phyloP scores from a whole-genome alignment of 35 echinoderm and acorn worm genomes.

The Strongylocentrotus purpuratus region DNA sequence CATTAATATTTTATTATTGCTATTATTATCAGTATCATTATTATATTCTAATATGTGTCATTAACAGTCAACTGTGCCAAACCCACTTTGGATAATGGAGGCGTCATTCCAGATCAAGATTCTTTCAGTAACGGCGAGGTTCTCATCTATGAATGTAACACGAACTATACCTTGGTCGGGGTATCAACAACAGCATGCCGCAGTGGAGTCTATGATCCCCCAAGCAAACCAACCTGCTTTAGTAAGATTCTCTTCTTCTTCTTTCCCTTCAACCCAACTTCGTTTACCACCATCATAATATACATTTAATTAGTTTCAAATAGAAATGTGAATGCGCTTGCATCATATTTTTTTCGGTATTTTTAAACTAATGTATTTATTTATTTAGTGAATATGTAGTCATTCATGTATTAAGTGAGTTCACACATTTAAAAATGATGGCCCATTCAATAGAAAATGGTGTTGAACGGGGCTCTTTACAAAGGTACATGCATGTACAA shows the following conservation, averaged over 20 bases:
- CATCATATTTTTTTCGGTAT: too few species aligned
- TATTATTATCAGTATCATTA: too few species aligned
- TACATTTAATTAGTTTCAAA: background rate
- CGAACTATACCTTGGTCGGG: slow-evolving; percentile 24
- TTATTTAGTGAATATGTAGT: too few species aligned
- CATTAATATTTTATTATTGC: too few species aligned
- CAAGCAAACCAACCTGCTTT: background rate
- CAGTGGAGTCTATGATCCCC: slow-evolving; percentile 2
- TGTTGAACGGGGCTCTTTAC: too few species aligned
- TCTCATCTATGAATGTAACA: background rate
- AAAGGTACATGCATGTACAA: too few species aligned
- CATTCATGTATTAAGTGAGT: too few species aligned
- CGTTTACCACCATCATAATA: background rate
- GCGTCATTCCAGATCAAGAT: background rate
- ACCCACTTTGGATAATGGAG: background rate
- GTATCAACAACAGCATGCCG: slow-evolving; percentile 19
- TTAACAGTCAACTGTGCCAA: background rate
- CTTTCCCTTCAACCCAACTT: too few species aligned
- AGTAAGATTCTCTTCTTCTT: background rate
- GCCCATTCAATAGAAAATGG: too few species aligned
- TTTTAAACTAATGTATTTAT: too few species aligned
- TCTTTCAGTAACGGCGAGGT: slow-evolving; percentile 16
- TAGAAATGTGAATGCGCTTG: too few species aligned
- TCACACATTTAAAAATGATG: too few species aligned
- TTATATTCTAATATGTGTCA: background rate